These are phyloP conservation scores for Bostrychus sinensis DNA, from an alignment of 2,113 vertebrate genomes.

Conservation along the genomic window DNA sequence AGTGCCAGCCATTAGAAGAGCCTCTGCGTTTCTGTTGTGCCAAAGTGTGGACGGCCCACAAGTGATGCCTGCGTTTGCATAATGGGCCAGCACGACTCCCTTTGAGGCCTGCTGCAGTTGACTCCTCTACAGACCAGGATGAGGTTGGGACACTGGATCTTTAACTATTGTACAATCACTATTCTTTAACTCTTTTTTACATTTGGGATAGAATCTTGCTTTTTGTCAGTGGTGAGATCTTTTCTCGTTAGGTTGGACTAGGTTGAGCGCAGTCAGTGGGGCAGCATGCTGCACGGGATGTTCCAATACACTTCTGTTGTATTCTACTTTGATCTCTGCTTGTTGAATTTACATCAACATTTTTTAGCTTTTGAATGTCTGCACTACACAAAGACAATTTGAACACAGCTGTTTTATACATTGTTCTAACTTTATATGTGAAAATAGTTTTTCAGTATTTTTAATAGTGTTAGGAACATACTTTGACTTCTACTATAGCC, in stretches of 20 bases:
- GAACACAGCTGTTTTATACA: neutral
- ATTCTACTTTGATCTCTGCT: slow-evolving; percentile 1
- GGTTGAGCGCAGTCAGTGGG: neutral
- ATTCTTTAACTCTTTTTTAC: neutral
- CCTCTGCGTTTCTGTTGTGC: slow-evolving; percentile 57
- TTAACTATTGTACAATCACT: neutral
- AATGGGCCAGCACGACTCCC: slow-evolving; percentile 53
- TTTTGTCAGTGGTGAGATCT: neutral
- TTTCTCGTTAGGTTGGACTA: no score
- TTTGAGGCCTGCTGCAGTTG: neutral
- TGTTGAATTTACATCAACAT: slow-evolving; percentile 1
- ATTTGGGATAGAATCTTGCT: no score
- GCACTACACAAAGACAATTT: neutral
- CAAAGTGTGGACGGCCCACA: slow-evolving; percentile 69
- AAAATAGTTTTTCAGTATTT: no score
- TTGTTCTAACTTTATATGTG: neutral
- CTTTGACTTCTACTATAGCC: no score
- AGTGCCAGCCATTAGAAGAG: slow-evolving; percentile 64
- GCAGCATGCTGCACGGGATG: neutral
- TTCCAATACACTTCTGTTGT: slow-evolving; percentile 3
- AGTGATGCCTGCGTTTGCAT: slow-evolving; percentile 65
- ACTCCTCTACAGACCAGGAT: neutral
- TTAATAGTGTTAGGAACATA: no score
- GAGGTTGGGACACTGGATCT: neutral
- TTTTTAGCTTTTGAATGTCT: neutral